Evolutionary conservation across 2,797 vertebrate species (phyloP).

Genomic region (Lithobates pipiens): DNA sequence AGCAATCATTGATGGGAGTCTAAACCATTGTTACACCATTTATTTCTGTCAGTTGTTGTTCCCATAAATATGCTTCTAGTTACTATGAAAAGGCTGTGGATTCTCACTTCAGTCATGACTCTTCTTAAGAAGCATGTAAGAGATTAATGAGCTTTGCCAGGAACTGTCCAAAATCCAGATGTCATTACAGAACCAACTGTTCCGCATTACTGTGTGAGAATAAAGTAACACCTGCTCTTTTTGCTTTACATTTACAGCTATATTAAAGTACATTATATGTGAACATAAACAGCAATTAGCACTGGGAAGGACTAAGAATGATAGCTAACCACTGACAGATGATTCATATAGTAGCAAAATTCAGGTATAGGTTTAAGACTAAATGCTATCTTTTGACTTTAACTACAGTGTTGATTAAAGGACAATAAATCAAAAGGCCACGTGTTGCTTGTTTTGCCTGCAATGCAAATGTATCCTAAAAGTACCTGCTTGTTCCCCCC

Average conservation of each 20-base stretch:
- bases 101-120: conserved; percentile 28
- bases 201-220: conserved; percentile 39
- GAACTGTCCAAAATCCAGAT: conserved; percentile 55
- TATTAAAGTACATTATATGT: conserved; percentile 30
- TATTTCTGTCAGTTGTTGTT: background rate
- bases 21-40: background rate
- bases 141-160: conserved; percentile 51
- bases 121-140: conserved; percentile 20
- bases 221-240: conserved; percentile 50
- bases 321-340: background rate
- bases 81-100: background rate
- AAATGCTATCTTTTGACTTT: no score
- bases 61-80: conserved; percentile 26
- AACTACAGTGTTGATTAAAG: no score
- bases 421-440: no score
- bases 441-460: no score
- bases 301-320: background rate
- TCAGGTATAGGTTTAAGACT: no score
- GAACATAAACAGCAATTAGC: conserved; percentile 7
- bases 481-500: no score
- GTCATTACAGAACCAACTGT: conserved; percentile 53
- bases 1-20: background rate
- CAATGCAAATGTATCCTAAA: no score
- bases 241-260: conserved; percentile 17
- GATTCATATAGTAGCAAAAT: background rate